Evolutionary conservation across 30 jellyfish, hydroid and myxozoan species (phyloP), one percentile per base, ranked within the genome.

Genomic region (Catostylus mosaicus): DNA sequence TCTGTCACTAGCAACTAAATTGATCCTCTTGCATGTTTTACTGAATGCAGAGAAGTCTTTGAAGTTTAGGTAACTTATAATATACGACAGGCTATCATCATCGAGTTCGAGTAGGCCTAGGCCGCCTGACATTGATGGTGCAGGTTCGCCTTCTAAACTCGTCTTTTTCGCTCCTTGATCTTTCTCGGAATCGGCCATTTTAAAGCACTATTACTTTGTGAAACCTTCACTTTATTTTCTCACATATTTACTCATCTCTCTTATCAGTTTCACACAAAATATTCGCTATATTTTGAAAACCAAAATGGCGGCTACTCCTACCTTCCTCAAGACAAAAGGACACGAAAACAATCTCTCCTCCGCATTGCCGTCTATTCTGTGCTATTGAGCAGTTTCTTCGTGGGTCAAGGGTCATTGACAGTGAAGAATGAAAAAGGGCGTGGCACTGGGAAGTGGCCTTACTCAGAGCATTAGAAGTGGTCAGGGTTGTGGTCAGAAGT

Each of bases 61-160:
- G 80, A 46, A 66, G 46, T 67, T 80, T n/a, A 80, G 83, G 26
- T 65, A 48, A 23, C 61, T 45, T 18, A 67, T 50, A 10, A 80
- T 67, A 27, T 24, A 29, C 74, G 81, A 46, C 61, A 73, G 68
- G 56, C 86, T 71, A 24, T 26, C 30, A 45, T 56, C 63, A 33
- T 73, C 86, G 64, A 83, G 36, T 30, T 71, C 86, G 1, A 83
- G 66, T 59, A 83, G 75, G 86, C 86, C 82, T 68, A 68, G 27
- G 80, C 64, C 63, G 1, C 35, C 31, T 5, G 63, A 9, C 14
- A n/a, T n/a, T n/a, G 27, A 50, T 50, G 63, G 63, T 27, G 14
- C 20, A 16, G 27, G 14, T 23, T 16, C 63, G 24, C 24, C 63
- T 10, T 23, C 63, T 50, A 50, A 27, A 16, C 20, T 50, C 24